Evolutionary conservation across 2,113 vertebrate genomes (phyloP).

Genomic region (Fulmarus glacialis): DNA sequence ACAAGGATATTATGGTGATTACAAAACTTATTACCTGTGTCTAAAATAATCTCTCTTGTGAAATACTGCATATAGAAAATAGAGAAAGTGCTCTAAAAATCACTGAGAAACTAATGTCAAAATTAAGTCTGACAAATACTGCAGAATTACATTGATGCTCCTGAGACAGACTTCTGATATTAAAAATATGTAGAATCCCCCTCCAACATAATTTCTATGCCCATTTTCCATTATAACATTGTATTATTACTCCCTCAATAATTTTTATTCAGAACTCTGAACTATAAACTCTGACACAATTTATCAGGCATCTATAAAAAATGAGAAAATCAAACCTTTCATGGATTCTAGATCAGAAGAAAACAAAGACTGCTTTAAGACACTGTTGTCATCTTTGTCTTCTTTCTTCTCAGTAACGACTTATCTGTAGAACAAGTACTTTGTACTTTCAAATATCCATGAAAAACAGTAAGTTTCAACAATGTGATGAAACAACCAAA

Average conservation of each 20-base stretch:
- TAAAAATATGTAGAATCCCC: not conserved
- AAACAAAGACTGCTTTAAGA: not conserved
- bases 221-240: not conserved
- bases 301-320: not conserved
- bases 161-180: not conserved
- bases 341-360: not conserved
- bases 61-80: not conserved
- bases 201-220: not conserved
- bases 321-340: not conserved
- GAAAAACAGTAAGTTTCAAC: not conserved
- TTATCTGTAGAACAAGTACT: not conserved
- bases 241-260: not conserved
- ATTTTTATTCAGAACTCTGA: not conserved
- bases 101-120: not conserved
- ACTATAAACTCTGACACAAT: not conserved
- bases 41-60: not conserved
- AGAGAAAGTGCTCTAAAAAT: not conserved
- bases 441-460: not conserved
- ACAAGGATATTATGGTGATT: not conserved
- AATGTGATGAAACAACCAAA: not conserved
- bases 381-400: not conserved
- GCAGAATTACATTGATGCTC: not conserved
- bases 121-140: not conserved
- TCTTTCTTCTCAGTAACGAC: not conserved
- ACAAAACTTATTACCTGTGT: not conserved